These are phyloP conservation scores for Heliopora coerulea DNA, from an alignment of 92 coral and sea anemone genomes.

Conservation along the genomic window DNA sequence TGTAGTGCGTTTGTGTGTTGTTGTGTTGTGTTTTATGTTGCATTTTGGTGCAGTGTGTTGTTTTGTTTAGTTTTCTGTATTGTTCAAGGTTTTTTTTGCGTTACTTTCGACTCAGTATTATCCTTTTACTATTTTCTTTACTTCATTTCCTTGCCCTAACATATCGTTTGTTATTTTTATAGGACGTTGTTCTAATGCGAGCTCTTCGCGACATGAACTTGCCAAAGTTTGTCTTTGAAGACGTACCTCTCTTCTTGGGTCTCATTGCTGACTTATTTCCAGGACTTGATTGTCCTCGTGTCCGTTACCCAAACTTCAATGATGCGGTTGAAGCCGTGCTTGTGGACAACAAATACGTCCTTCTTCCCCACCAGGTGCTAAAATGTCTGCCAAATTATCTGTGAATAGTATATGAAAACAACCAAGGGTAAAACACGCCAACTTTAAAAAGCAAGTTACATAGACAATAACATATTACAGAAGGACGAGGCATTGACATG, in stretches of 20 bases:
- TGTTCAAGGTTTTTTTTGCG: too few relatives aligned
- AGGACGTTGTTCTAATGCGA: constrained; percentile 99
- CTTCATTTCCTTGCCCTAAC: too few relatives aligned
- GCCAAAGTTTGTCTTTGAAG: constrained; percentile 99
- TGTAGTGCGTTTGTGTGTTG: too few relatives aligned
- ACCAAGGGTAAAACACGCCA: too few relatives aligned
- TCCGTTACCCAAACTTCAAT: constrained; percentile 94
- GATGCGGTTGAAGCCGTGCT: constrained; percentile 93
- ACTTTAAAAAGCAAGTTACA: too few relatives aligned
- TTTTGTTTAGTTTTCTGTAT: too few relatives aligned
- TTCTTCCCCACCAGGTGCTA: constrained; percentile 91
- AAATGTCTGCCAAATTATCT: too few relatives aligned
- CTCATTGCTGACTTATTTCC: constrained; percentile 99
- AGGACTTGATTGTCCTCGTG: constrained; percentile 98
- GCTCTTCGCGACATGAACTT: constrained; percentile 99
- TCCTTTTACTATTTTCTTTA: neutral
- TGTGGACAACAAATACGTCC: constrained; percentile 82
- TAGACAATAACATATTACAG: too few relatives aligned
- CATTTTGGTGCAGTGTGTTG: too few relatives aligned
- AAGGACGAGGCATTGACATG: too few relatives aligned
- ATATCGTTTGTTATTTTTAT: neutral
- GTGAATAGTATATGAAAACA: too few relatives aligned
- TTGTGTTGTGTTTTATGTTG: too few relatives aligned
- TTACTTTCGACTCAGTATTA: neutral
- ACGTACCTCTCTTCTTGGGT: constrained; percentile 97